These are phyloP conservation scores for Psilopogon haemacephalus DNA, from an alignment of 2,113 vertebrate species.

Conservation along the genomic window DNA sequence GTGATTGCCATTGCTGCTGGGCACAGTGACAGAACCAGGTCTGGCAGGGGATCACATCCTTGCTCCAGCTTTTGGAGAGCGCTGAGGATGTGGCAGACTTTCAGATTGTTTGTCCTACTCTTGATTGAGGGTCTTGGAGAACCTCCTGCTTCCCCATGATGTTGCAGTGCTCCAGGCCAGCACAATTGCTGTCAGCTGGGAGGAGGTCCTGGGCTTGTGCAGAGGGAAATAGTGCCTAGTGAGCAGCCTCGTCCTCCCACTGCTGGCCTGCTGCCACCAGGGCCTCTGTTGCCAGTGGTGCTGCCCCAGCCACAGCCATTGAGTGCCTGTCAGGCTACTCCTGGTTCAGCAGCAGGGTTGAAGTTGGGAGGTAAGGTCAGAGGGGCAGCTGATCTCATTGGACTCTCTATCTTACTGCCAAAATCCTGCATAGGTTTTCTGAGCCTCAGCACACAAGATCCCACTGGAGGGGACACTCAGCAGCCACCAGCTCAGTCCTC, in stretches of 20 bases:
- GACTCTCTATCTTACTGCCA: accelerated
- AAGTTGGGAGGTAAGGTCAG: background rate
- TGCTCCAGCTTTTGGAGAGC: background rate
- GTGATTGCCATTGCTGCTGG: background rate
- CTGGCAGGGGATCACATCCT: background rate
- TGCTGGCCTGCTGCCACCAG: background rate
- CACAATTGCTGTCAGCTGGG: background rate
- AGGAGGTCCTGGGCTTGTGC: background rate
- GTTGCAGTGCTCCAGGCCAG: accelerated
- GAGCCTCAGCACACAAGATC: background rate
- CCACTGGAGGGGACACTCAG: background rate
- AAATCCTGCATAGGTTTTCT: background rate
- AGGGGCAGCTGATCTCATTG: no score
- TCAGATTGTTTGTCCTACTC: background rate
- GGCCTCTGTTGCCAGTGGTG: background rate
- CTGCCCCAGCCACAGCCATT: background rate
- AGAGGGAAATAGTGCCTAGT: accelerated
- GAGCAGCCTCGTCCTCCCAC: background rate
- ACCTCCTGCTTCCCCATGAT: background rate
- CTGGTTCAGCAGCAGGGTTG: background rate
- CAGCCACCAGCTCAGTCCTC: background rate
- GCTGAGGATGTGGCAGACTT: background rate
- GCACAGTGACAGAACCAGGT: background rate
- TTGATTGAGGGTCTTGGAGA: background rate
- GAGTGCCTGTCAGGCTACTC: accelerated